These are phyloP conservation scores for Aspiorhynchus laticeps DNA, from an alignment of 2,113 vertebrate genomes.

Conservation along the genomic window DNA sequence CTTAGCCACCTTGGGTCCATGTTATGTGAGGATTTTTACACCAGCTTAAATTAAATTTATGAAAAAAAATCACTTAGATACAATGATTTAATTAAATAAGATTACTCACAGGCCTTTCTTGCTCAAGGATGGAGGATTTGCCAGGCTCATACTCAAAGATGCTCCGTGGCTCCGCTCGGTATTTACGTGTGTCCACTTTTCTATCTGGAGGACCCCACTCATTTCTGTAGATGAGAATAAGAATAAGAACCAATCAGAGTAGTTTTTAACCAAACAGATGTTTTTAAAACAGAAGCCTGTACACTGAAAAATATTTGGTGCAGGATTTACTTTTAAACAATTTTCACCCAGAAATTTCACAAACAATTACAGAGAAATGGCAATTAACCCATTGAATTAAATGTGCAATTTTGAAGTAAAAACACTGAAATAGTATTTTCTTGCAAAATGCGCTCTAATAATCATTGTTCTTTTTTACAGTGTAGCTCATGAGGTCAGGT, in stretches of 20 bases:
- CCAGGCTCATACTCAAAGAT: slow-evolving; percentile 99
- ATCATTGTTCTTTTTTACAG: neutral
- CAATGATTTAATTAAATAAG: neutral
- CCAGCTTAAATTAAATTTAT: neutral
- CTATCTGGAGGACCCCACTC: slow-evolving; percentile 96
- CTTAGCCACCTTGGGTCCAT: neutral
- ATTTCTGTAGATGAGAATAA: slow-evolving; percentile 77
- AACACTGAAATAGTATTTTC: neutral
- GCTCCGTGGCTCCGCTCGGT: slow-evolving; percentile 95
- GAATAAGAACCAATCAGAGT: neutral
- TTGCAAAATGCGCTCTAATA: neutral
- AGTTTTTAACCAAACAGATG: neutral
- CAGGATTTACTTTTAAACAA: neutral
- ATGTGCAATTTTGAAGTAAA: neutral
- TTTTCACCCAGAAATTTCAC: neutral
- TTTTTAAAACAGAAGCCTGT: neutral
- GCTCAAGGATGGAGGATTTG: slow-evolving; percentile 95
- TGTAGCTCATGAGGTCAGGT: neutral
- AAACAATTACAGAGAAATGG: no score
- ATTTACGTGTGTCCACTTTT: slow-evolving; percentile 96
- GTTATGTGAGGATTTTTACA: neutral
- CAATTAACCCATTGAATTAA: neutral
- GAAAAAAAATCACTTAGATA: neutral
- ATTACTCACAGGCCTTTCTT: slow-evolving; percentile 91
- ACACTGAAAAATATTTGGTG: neutral